Percentiles rank a stretch among this genome's conserved stretches.
Conservation (phyloP, 2,888 invertebrate genomes). For the Conomelus anceps region DNA sequence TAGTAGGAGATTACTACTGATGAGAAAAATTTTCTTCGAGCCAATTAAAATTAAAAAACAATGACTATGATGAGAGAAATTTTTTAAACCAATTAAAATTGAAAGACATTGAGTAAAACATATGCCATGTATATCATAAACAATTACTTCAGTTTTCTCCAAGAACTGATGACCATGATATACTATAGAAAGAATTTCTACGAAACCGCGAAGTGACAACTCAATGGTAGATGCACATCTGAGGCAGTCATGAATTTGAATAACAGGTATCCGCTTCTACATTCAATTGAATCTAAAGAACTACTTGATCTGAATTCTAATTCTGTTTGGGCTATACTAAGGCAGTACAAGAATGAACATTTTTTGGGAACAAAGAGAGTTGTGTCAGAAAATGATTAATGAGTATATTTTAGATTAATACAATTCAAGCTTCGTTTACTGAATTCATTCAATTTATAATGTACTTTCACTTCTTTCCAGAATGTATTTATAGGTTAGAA, state of each 20-base stretch:
- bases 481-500: too few species aligned
- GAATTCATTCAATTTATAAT: too few species aligned
- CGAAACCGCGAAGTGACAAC: background rate
- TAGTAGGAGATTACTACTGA: too few species aligned
- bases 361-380: too few species aligned
- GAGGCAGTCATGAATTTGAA: background rate
- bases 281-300: background rate
- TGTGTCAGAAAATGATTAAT: too few species aligned
- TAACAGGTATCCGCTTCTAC: background rate
- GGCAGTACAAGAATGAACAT: too few species aligned
- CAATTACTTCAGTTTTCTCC: background rate
- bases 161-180: background rate
- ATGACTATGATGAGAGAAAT: background rate
- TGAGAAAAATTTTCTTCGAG: too few species aligned
- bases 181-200: background rate
- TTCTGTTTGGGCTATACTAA: background rate
- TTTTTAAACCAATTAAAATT: background rate
- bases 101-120: background rate
- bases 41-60: too few species aligned
- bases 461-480: too few species aligned
- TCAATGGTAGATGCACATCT: background rate
- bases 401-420: too few species aligned
- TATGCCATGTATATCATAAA: background rate
- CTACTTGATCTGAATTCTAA: too few species aligned
- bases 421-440: too few species aligned